Base-by-base conservation (phyloP, 2,888 invertebrate genomes). In the Caenorhabditis plicata region DNA sequence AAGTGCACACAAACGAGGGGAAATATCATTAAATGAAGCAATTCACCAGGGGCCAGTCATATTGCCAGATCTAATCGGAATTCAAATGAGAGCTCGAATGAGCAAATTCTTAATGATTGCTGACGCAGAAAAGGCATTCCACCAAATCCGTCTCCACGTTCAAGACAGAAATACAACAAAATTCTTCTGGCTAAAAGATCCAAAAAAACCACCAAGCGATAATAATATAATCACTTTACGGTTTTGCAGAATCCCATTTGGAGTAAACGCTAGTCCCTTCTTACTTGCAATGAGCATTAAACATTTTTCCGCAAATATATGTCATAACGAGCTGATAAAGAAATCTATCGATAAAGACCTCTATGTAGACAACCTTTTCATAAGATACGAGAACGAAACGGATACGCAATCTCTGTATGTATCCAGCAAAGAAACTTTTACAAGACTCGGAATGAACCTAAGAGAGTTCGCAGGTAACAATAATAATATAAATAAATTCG, bases 91-190 rank as follows among this genome's bases (percentile, higher is more conserved):
- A 19, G 25, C 58, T 4, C 35, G 73, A n/a, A 27, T 32, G 2
- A 4, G 25, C 1, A 17, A 23, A 5, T 42, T 35, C 13, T 26
- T 64, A 0, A 11, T 71, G 4, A 25, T 60, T 2, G 39, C 60
- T 2, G 73, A 73, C 38, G 53, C 73, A 19, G 61, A 62, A 33
- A 74, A 68, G 36, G 74, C 74, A 0, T 74, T 74, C 45, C 66
- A 66, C 19, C 55, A 55, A 27, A 36, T 75, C 1, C 25, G 19
- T 7, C 33, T 75, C 4, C 39, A 53, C 4, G 26, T 38, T n/a
- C 17, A 43, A 20, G 64, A 62, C 31, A 25, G 71, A n/a, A 52
- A 73, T 25, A 36, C 41, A 0, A 55, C 63, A 0, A 40, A 64
- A 4, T 54, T 73, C 20, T 25, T 71, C n/a, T 72, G 66, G 67